Conservation (phyloP, 2,113 vertebrate species). For the Centropristis striata region DNA sequence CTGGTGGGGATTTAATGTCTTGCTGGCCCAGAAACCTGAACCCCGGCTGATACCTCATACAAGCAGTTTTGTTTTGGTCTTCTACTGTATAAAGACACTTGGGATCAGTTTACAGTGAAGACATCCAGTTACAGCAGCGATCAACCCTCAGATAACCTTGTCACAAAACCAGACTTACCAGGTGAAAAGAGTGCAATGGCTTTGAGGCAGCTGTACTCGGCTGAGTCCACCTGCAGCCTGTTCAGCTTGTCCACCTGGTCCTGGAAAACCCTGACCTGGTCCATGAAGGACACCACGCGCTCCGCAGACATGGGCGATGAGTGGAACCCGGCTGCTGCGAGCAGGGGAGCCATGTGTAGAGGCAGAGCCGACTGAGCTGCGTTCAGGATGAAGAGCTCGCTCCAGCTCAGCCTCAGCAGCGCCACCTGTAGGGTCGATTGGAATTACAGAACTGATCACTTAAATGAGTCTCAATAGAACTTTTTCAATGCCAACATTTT, state of each 20-base stretch:
- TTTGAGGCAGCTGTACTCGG: conserved; percentile 98
- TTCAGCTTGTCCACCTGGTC: conserved; percentile 98
- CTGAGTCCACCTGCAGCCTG: conserved; percentile 94
- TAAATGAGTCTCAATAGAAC: neutral
- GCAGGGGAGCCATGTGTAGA: conserved; percentile 93
- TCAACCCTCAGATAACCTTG: neutral
- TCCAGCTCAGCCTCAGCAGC: conserved; percentile 95
- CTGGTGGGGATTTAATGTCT: neutral
- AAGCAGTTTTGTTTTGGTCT: conserved; percentile 20
- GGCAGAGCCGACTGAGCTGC: conserved; percentile 96
- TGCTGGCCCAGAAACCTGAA: neutral
- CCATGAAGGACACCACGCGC: conserved; percentile 97
- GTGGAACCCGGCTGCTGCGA: conserved; percentile 96
- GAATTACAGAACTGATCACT: neutral
- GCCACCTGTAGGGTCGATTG: conserved; percentile 82
- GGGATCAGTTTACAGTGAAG: conserved; percentile 8
- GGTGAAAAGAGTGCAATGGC: conserved; percentile 97
- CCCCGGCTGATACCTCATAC: neutral
- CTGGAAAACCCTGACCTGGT: conserved; percentile 97
- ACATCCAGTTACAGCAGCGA: neutral
- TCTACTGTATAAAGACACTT: neutral
- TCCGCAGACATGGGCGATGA: conserved; percentile 96
- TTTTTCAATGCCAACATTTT: too few relatives aligned
- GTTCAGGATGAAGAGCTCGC: conserved; percentile 98
- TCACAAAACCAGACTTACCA: conserved; percentile 78